phyloP scores from a whole-genome alignment of 2,797 vertebrate genomes.

The Novumbra hubbsi region DNA sequence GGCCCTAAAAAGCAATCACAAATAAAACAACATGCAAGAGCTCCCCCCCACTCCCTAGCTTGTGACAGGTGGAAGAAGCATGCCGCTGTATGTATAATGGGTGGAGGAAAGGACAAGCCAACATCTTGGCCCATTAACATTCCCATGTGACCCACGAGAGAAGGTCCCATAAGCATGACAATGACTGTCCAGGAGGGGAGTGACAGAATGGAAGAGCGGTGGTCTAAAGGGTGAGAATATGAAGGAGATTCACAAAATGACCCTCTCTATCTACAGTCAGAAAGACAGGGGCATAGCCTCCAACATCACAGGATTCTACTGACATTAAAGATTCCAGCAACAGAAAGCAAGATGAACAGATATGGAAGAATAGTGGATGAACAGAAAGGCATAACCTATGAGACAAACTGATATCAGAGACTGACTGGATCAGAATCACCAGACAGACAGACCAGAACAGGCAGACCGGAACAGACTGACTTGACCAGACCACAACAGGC shows the following conservation, averaged over 20 bases:
- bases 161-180: conserved; percentile 63
- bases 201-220: conserved; percentile 23
- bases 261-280: conserved; percentile 27
- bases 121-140: conserved; percentile 51
- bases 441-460: neutral
- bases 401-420: neutral
- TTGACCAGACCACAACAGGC: neutral
- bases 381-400: conserved; percentile 1
- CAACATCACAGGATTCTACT: conserved; percentile 57
- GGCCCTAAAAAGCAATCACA: too few species aligned
- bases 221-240: too few species aligned
- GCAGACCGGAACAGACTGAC: too few species aligned
- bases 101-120: conserved; percentile 17
- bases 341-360: conserved; percentile 58
- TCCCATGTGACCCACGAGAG: conserved; percentile 37
- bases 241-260: conserved; percentile 23
- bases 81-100: neutral
- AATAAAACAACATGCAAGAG: too few species aligned
- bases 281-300: neutral
- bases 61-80: neutral
- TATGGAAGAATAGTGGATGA: conserved; percentile 23
- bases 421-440: neutral
- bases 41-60: too few species aligned
- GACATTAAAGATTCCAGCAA: conserved; percentile 55
- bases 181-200: conserved; percentile 38